Base-by-base conservation (phyloP, 2,797 vertebrate genomes). In the Orientallactaga sibirica region DNA sequence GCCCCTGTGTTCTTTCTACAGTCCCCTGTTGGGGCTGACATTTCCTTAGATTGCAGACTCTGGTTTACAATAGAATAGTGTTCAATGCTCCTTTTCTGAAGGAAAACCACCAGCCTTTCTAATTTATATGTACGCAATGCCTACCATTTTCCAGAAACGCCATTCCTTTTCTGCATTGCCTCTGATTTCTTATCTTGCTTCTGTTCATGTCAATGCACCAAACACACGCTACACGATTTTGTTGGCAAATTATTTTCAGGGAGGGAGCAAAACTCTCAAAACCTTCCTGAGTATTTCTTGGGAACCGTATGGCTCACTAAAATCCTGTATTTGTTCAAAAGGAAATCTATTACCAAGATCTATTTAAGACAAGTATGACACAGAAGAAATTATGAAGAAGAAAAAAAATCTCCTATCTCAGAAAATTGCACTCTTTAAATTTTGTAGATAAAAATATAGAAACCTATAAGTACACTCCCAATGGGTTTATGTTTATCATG, bases 101-200 rank as follows among this genome's bases (percentile, higher is more conserved):
- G 41, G 11, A 76, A 94, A 92, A 78, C 67, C 61, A 70, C 61
- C 43, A 15, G 4, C 29, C 20, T 82, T 91, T 88, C 71, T 48
- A 93, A 71, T 80, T 84, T 73, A 76, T 61, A 75, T 75, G 14
- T 48, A 29, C 48, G 37, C 3, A 43, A 62, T 16, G 43, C 81
- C 87, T 85, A 22, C 18, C 62, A 78, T 7, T 83, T 92, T 43
- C 66, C 71, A 87, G 70, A 88, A 88, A 80, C 6, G 4, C 9
- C 12, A 20, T 77, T 80, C n/a, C 27, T 88, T 78, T 78, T 74
- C 62, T 66, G 25, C 55, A 6, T 58, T 71, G 61, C 33, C 48
- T 86, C 43, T 80, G 73, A 81, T 71, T 92, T 92, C 55, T 9
- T 14, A 67, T 82, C 91, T 83, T 82, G 66, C 78, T 93, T 78